phyloP scores from a whole-genome alignment of 2,888 invertebrate genomes.

The Tachina fera region DNA sequence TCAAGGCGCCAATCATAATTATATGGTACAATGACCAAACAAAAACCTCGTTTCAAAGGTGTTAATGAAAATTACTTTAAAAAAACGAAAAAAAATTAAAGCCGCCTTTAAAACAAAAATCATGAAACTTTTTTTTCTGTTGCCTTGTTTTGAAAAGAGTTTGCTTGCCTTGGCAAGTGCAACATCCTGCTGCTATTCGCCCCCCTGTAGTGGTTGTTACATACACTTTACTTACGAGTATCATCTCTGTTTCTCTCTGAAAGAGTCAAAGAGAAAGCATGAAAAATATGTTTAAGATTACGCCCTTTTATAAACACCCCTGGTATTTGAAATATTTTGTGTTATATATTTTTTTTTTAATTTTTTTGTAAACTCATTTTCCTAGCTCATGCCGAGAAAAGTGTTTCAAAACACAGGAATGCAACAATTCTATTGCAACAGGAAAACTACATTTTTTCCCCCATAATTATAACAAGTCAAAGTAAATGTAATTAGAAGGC shows the following conservation, averaged over 20 bases:
- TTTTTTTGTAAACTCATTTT: slow-evolving; percentile 46
- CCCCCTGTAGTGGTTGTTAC: slow-evolving; percentile 31
- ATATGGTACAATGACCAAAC: slow-evolving; percentile 65
- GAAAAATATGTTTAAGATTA: slow-evolving; percentile 32
- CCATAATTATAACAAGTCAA: neutral
- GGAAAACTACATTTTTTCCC: neutral
- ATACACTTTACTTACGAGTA: slow-evolving; percentile 60
- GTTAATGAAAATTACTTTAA: slow-evolving; percentile 59
- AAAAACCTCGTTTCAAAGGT: slow-evolving; percentile 55
- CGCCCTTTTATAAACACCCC: slow-evolving; percentile 60
- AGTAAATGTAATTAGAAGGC: neutral
- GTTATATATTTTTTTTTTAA: neutral
- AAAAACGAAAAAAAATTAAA: slow-evolving; percentile 3
- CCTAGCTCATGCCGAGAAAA: slow-evolving; percentile 62
- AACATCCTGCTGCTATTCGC: slow-evolving; percentile 62
- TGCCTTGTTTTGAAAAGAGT: neutral
- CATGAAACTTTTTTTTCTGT: neutral
- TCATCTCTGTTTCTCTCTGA: slow-evolving; percentile 15
- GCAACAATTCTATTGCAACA: slow-evolving; percentile 37
- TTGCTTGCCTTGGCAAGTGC: slow-evolving; percentile 50
- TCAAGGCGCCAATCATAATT: slow-evolving; percentile 70
- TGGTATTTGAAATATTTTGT: slow-evolving; percentile 11
- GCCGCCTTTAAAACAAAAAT: slow-evolving; percentile 20
- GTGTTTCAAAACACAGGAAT: slow-evolving; percentile 53
- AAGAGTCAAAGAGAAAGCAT: slow-evolving; percentile 21